A percentile compares a stretch with the other conserved stretches of the same genome.
Conservation (phyloP, 1,140 invertebrate species). For the Pseudomyrmex dendroicus region DNA sequence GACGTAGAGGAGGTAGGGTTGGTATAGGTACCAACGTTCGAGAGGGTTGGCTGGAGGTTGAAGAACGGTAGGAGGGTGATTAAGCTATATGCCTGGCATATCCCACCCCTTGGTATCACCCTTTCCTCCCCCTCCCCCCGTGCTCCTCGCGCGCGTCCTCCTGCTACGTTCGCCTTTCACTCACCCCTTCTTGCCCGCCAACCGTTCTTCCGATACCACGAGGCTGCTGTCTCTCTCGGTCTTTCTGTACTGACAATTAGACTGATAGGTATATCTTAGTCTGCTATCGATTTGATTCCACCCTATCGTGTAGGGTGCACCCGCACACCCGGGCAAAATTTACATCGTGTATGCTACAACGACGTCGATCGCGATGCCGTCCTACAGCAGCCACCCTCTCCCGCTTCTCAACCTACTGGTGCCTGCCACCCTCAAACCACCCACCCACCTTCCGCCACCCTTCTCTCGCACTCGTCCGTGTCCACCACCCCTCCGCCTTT, state of each 20-base stretch:
- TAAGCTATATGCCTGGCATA: constrained; percentile 85
- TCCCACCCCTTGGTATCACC: constrained; percentile 78
- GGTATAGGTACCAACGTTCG: constrained; percentile 81
- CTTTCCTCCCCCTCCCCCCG: constrained; percentile 74
- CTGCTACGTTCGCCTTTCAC: constrained; percentile 72
- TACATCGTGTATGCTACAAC: constrained; percentile 83
- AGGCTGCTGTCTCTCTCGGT: constrained; percentile 79
- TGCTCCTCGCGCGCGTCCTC: constrained; percentile 69
- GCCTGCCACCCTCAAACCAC: constrained; percentile 25
- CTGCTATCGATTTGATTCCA: constrained; percentile 85
- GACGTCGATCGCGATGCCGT: constrained; percentile 79
- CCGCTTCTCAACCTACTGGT: constrained; percentile 47
- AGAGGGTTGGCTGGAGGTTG: constrained; percentile 81
- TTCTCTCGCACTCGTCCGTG: constrained; percentile 71
- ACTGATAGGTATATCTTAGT: constrained; percentile 86
- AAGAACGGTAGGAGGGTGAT: constrained; percentile 84
- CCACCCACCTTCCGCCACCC: constrained; percentile 71
- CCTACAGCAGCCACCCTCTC: constrained; percentile 69
- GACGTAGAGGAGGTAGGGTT: constrained; percentile 78
- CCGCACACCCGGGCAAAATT: constrained; percentile 81
- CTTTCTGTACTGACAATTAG: constrained; percentile 85
- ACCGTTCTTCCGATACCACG: constrained; percentile 77
- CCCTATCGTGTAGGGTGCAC: constrained; percentile 82
- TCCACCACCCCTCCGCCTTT: constrained; percentile 75
- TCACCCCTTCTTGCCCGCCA: constrained; percentile 68